Evolutionary conservation across 2,888 invertebrate species (phyloP), one percentile per base, ranked within the genome.

Genomic region (Synergus laeviventris): DNA sequence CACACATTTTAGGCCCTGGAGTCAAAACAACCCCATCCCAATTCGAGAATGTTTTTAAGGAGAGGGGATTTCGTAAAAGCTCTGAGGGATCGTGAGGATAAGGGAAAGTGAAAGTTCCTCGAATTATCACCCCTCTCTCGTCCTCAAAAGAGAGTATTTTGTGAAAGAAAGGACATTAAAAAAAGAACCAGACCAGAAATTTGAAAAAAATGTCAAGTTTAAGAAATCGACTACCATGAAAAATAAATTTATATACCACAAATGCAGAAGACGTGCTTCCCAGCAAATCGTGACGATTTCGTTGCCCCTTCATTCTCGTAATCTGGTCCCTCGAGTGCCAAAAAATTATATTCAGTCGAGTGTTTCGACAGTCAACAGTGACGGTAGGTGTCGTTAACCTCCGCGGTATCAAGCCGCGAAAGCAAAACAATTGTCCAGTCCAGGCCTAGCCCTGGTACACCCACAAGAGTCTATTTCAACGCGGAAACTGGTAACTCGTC

Each of bases 361-460:
- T 84, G 84, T 89, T 89, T 87, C 88, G 88, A 87, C 88, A 82
- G 80, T 78, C 88, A 88, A 87, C 87, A 82, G 80, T 78, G 73
- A 80, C 45, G 66, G 75, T 81, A 83, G 70, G 88, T 89, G 89
- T 89, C 89, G 84, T 89, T 89, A 88, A 89, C 89, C 89, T 87
- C 85, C 78, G 81, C 86, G 84, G 79, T 78, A 77, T 82, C 80
- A 78, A 61, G 73, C 42, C 42, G 79, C 81, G 66, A 79, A 81
- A 78, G 85, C 74, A 81, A 87, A 88, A 84, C 85, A 86, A 87
- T 89, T 87, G 88, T 87, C 86, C 86, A 80, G 74, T 82, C 83
- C 84, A 86, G 84, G 81, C 81, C 78, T 85, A 85, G 83, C 18
- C 16, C 82, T 79, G 81, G 79, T 81, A 84, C 83, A 82, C 81